Percentiles rank a stretch among this genome's conserved stretches.
Conservation (phyloP, 1,140 invertebrate genomes). For the Drosophila mojavensis region DNA sequence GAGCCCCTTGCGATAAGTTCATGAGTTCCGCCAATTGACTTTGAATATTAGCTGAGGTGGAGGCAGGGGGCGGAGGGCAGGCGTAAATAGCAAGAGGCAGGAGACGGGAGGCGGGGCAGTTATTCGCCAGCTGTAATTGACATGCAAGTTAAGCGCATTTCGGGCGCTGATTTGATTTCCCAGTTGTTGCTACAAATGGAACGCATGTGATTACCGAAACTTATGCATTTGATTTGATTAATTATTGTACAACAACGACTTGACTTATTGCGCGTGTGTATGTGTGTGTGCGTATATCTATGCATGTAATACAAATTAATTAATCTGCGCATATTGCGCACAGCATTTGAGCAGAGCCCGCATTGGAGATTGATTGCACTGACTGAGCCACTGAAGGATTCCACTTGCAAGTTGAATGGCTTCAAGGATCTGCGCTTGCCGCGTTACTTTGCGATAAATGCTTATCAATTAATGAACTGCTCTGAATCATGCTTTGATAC, state of each 20-base stretch:
- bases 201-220: conserved; percentile 71
- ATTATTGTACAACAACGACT: conserved; percentile 68
- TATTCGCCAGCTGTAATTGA: conserved; percentile 72
- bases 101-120: background rate
- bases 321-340: conserved; percentile 74
- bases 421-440: background rate
- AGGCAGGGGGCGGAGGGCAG: too few species aligned
- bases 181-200: conserved; percentile 50
- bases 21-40: conserved; percentile 75
- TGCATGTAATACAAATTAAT: conserved; percentile 73
- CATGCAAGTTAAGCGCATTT: conserved; percentile 72
- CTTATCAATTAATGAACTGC: conserved; percentile 1
- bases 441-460: background rate
- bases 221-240: conserved; percentile 78
- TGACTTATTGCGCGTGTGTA: conserved; percentile 1
- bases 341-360: conserved; percentile 32
- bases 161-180: conserved; percentile 69
- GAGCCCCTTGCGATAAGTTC: conserved; percentile 59
- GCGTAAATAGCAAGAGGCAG: background rate
- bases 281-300: conserved; percentile 46
- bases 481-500: background rate
- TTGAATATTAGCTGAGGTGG: conserved; percentile 69
- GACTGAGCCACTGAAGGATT: conserved; percentile 5
- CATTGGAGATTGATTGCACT: conserved; percentile 71
- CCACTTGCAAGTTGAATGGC: background rate